Base-by-base conservation (phyloP, 2,797 vertebrate genomes). In the Clangula hyemalis region DNA sequence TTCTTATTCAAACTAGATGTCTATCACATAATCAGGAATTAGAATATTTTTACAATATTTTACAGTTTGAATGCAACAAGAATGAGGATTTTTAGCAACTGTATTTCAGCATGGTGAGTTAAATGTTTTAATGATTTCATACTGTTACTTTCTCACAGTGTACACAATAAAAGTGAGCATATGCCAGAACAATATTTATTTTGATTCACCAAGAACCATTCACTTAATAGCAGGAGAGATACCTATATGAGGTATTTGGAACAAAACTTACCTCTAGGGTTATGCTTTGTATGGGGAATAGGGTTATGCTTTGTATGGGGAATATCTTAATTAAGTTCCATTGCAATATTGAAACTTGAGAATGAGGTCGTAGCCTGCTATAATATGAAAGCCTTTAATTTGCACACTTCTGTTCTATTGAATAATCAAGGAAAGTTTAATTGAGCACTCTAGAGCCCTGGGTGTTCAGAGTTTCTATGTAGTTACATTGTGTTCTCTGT, bases 361-460 rank as follows among this genome's bases (percentile, higher is more conserved):
- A 96, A 95, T 66, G 93, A 95, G 93, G 93, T 92, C 4, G n/a
- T 92, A 95, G 96, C 90, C 91, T 89, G 90, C 94, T 96, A 86
- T 80, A 96, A 72, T 86, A 92, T 77, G 78, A 96, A 97, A 96
- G 94, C 81, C 94, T 96, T 93, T 95, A 96, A 96, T 97, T 90
- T 94, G 86, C 93, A 92, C 86, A 87, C 91, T 96, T 97, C 81
- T 94, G 57, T 95, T 95, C 90, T 95, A 90, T 83, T 95, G 92
- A 95, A 95, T 95, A 96, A 96, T 97, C 96, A 95, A 90, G 93
- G 41, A 83, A 95, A 94, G 75, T 95, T 94, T 93, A 96, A 96
- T 90, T 94, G 93, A 95, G 65, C 84, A 90, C 93, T 94, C 88
- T 45, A 74, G 75, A 95, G 83, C 90, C 68, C 77, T 89, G 56